Evolutionary conservation across 1,140 invertebrate genomes (phyloP), one percentile per base, ranked within the genome.

Genomic region (Hyles euphorbiae): DNA sequence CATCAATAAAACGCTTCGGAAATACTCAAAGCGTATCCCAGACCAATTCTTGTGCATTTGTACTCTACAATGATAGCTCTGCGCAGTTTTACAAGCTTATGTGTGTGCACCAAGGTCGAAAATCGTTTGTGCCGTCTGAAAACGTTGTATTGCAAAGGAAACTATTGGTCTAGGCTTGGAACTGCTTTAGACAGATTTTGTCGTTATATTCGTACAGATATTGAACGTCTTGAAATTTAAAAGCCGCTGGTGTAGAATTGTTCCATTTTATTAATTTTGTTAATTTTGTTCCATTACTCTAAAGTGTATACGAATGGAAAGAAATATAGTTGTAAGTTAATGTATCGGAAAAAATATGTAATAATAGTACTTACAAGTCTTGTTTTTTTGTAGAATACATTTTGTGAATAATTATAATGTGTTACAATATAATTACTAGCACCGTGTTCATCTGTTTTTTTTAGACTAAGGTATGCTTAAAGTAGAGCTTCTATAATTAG

Each of bases 1-100:
- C 76, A 70, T 78, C 73, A 76, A 81, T 84, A 79, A 84, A 81
- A 79, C 61, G 56, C 61, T 70, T 69, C 72, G 65, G 63, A 70
- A 77, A 74, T 71, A 64, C 60, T 73, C 58, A 43, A 49, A 67
- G 63, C 64, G 66, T 74, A 61, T 67, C 61, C 58, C 65, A 63
- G 59, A 68, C 61, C 67, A 56, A 72, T 60, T 70, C 61, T 58
- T 54, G 47, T 56, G 60, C 47, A 66, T 56, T 48, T 52, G 56
- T 55, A 52, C 44, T 51, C 22, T 36, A 64, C 52, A 53, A 65
- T 9, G 3, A 34, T 55, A 45, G 5, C 8, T 11, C 34, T 59
- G 32, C 51, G 2, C 12, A 2, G 0, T 11, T 11, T 8, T 8
- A 34, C 10, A 43, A 34, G 32, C 9, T 51, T 64, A 60, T 60